phyloP scores from a whole-genome alignment of 2,797 vertebrate genomes.

The Pelodytes ibericus region DNA sequence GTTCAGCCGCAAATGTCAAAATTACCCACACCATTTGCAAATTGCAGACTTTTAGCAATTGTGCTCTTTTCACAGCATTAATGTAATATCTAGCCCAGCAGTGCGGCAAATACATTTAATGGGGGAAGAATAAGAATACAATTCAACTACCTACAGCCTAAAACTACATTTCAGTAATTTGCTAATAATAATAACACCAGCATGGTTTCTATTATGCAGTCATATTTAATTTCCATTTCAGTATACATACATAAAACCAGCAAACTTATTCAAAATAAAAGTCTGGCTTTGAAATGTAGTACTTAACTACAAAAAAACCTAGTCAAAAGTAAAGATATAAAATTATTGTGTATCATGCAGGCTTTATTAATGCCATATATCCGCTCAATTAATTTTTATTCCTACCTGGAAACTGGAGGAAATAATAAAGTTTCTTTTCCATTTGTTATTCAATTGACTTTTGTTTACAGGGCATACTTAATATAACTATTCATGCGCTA shows the following conservation, averaged over 20 bases:
- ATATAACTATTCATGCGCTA: neutral
- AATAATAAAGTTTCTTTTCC: slow-evolving; percentile 27
- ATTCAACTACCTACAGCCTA: slow-evolving; percentile 39
- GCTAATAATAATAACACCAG: slow-evolving; percentile 54
- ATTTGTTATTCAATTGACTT: slow-evolving; percentile 3
- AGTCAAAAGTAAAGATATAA: slow-evolving; percentile 47
- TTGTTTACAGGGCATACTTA: slow-evolving; percentile 20
- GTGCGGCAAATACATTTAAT: slow-evolving; percentile 49
- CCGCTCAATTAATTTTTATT: slow-evolving; percentile 44
- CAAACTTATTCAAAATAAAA: slow-evolving; percentile 43
- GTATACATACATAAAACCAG: slow-evolving; percentile 34
- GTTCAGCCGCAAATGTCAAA: slow-evolving; percentile 50
- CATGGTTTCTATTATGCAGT: slow-evolving; percentile 51
- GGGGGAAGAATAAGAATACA: slow-evolving; percentile 47
- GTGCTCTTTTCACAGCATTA: slow-evolving; percentile 43
- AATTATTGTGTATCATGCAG: slow-evolving; percentile 20
- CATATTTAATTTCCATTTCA: slow-evolving; percentile 48
- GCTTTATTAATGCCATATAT: slow-evolving; percentile 42
- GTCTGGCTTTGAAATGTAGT: slow-evolving; percentile 35
- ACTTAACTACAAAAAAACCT: slow-evolving; percentile 37
- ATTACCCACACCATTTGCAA: slow-evolving; percentile 49
- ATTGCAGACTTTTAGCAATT: slow-evolving; percentile 51
- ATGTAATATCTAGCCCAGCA: slow-evolving; percentile 42
- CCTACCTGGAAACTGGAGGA: slow-evolving; percentile 11
- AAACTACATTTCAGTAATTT: slow-evolving; percentile 49